Conservation (phyloP, 2,113 vertebrate genomes). For the Tragelaphus buxtoni region DNA sequence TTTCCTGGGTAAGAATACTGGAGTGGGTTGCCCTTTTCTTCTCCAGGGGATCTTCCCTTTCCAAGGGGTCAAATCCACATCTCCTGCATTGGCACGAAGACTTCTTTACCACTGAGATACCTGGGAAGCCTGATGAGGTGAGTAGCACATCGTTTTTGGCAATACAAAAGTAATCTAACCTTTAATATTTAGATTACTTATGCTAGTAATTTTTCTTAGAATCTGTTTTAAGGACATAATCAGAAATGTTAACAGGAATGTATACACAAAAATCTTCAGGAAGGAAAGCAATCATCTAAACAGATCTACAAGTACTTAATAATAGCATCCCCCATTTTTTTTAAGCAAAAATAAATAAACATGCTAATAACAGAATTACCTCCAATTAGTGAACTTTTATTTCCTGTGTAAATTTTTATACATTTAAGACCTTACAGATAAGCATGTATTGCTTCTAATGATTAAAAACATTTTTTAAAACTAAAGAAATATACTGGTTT, state of each 20-base stretch:
- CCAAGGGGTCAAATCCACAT: background rate
- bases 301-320: background rate
- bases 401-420: background rate
- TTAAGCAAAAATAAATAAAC: background rate
- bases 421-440: constrained; percentile 2
- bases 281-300: background rate
- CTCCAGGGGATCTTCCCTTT: background rate
- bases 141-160: background rate
- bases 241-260: background rate
- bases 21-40: background rate
- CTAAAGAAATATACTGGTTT: background rate
- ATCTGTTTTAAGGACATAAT: background rate
- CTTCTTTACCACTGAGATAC: background rate
- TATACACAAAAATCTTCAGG: background rate
- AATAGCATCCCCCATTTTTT: background rate
- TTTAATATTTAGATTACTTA: background rate
- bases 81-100: background rate
- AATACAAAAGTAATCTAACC: background rate
- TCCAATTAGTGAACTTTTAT: background rate
- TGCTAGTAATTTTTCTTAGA: background rate
- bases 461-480: constrained; percentile 1
- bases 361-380: background rate
- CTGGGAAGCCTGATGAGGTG: background rate
- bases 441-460: background rate
- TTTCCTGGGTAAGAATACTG: background rate